phyloP scores from a whole-genome alignment of 1,140 invertebrate species.

The Hesperophylax magnus region DNA sequence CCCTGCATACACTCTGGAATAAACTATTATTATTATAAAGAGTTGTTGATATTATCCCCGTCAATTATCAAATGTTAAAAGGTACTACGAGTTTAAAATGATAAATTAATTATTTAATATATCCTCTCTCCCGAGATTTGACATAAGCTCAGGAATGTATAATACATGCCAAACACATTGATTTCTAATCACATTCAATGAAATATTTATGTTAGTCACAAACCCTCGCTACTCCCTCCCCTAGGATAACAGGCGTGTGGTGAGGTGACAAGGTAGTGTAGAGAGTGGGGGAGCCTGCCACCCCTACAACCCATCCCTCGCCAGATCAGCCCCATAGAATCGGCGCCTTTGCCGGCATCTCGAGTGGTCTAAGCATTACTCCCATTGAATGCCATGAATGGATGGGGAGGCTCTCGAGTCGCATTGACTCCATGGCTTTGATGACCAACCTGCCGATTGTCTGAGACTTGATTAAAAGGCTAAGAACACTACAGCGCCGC shows the following conservation, averaged over 20 bases:
- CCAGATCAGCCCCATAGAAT: slow-evolving; percentile 5
- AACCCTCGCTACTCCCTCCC: neutral
- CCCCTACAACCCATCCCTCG: neutral
- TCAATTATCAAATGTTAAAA: too few species aligned
- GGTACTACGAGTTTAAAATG: too few species aligned
- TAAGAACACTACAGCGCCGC: slow-evolving; percentile 11
- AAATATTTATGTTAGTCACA: neutral
- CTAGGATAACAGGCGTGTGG: neutral
- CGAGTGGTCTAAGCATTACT: slow-evolving; percentile 45
- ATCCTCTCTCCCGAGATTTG: too few species aligned
- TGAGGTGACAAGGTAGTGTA: too few species aligned
- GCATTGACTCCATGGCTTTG: slow-evolving; percentile 14
- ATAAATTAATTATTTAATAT: too few species aligned
- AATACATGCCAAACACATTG: too few species aligned
- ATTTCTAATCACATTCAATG: neutral
- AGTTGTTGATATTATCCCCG: too few species aligned
- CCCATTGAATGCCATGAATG: slow-evolving; percentile 37
- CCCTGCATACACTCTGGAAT: too few species aligned
- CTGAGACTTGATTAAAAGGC: slow-evolving; percentile 25
- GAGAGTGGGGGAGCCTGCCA: neutral
- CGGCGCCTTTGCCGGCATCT: slow-evolving; percentile 50
- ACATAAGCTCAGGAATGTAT: too few species aligned
- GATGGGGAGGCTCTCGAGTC: slow-evolving; percentile 2
- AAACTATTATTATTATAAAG: too few species aligned
- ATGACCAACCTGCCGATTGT: slow-evolving; percentile 35